Base-by-base conservation (phyloP, 37 sponge, comb jelly and placozoan genomes). In the Cliona cf. orientalis region DNA sequence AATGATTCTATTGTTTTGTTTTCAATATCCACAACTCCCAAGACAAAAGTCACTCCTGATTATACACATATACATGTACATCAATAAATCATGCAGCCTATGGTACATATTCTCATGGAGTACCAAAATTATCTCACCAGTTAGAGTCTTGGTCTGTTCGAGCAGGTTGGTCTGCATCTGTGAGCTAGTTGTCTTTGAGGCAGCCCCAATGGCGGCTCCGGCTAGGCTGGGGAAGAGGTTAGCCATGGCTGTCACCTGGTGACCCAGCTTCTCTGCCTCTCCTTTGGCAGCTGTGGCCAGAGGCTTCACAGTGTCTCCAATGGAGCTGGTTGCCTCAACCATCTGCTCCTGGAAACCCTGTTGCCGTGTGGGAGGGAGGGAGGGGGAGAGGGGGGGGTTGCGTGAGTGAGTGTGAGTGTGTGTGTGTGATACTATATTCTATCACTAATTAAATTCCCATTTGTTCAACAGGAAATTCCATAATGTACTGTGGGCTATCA, bases 211-310 rank as follows among this genome's bases (percentile, higher is more conserved):
- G 61, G 96, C 94, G 12, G 94, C 90, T 23, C 77, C 81, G 2
- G 94, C 83, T 21, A 98, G 73, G 1, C 75, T 67, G 3, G 90
- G 89, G 79, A 98, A 91, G 64, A 85, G 74, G 69, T 90, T 93
- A 28, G 88, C 76, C 69, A 97, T 75, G 39, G 92, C 82, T 7
- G 84, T 82, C 39, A 97, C 97, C 32, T 82, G 74, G 85, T 98
- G 99, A 28, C 96, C 99, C 1, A 98, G 92, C 56, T 93, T 98
- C 89, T 98, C 99, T 1, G 99, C 91, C 60, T 98, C 96, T 14
- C 92, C 87, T 76, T 95, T 93, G 32, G 99, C 96, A 37, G 99
- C 91, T 4, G 78, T 78, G 5, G 84, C 39, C 34, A 98, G 66
- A 19, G 96, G 94, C 17, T 80, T 84, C 6, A 98, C 77, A 3